Evolutionary conservation across 2,888 invertebrate species (phyloP).

Genomic region (Oeneis ivallda): DNA sequence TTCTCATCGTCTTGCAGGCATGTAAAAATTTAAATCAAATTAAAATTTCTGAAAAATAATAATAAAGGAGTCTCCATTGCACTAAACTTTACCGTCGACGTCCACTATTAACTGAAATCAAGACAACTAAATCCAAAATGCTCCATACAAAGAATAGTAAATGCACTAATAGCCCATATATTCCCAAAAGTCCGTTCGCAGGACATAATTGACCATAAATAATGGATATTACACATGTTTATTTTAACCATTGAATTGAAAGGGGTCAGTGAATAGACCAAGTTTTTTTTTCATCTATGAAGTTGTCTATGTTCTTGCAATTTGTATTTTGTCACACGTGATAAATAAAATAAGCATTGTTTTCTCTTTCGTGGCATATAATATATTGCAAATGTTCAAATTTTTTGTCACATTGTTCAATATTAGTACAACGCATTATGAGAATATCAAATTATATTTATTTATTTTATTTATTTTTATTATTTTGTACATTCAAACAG

Average conservation of each 20-base stretch:
- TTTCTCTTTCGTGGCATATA: neutral
- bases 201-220: slow-evolving; percentile 80
- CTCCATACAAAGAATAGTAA: slow-evolving; percentile 55
- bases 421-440: neutral
- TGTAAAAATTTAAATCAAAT: too few relatives aligned
- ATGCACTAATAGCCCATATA: slow-evolving; percentile 60
- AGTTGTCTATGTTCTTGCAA: slow-evolving; percentile 32
- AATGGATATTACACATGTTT: slow-evolving; percentile 73
- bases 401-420: slow-evolving; percentile 11
- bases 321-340: slow-evolving; percentile 32
- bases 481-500: too few relatives aligned
- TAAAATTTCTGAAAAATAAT: slow-evolving; percentile 9
- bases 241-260: slow-evolving; percentile 55
- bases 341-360: slow-evolving; percentile 14
- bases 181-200: slow-evolving; percentile 59
- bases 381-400: slow-evolving; percentile 10
- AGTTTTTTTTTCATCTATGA: slow-evolving; percentile 32
- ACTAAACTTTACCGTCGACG: neutral
- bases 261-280: slow-evolving; percentile 48
- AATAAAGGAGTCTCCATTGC: slow-evolving; percentile 33
- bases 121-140: slow-evolving; percentile 63
- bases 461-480: too few relatives aligned
- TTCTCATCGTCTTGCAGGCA: too few relatives aligned
- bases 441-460: neutral
- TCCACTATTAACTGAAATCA: slow-evolving; percentile 20